Conservation (phyloP, 2,113 vertebrate species). For the Junco hyemalis region DNA sequence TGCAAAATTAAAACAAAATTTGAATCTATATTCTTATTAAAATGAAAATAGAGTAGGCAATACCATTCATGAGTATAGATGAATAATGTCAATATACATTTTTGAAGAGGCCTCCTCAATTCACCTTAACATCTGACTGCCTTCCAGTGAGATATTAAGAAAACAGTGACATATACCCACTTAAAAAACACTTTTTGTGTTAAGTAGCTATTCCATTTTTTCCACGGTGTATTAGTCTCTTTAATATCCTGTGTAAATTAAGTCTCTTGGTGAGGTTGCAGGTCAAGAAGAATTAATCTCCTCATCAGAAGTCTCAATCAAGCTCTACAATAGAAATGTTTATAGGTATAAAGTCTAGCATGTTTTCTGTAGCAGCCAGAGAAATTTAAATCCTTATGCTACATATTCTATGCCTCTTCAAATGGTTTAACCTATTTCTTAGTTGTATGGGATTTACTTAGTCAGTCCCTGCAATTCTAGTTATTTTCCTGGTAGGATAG, state of each 20-base stretch:
- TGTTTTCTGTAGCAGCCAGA: not conserved
- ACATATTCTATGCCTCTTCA: not conserved
- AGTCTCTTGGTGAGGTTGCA: not conserved
- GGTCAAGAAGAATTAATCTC: not conserved
- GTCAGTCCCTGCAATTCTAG: not conserved
- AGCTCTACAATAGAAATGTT: not conserved
- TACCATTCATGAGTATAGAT: not conserved
- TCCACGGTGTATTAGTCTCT: not conserved
- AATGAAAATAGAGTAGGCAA: not conserved
- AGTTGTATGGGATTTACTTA: not conserved
- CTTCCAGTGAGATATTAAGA: not conserved
- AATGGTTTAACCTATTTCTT: not conserved
- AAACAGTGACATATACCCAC: accelerated
- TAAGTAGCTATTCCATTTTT: not conserved
- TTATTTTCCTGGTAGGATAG: not conserved
- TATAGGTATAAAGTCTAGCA: not conserved
- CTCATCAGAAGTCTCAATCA: not conserved
- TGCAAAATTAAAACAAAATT: not conserved
- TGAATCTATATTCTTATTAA: not conserved
- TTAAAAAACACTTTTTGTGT: not conserved
- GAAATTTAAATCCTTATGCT: not conserved
- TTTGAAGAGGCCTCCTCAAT: not conserved
- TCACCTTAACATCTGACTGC: not conserved
- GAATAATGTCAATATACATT: not conserved
- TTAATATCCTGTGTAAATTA: not conserved